phyloP scores from a whole-genome alignment of 1,140 invertebrate genomes.

The Diachasmimorpha longicaudata region DNA sequence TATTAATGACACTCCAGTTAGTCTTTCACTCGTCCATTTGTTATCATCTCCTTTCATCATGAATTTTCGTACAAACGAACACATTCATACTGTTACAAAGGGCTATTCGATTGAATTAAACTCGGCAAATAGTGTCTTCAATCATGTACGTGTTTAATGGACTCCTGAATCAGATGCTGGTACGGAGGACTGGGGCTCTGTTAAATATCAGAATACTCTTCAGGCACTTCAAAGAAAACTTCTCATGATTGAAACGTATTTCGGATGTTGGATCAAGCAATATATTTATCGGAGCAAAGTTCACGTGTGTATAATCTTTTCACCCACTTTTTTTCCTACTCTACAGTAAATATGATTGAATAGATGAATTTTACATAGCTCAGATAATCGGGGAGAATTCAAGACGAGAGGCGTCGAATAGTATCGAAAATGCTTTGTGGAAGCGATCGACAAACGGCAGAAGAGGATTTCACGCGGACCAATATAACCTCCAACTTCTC shows the following conservation, averaged over 20 bases:
- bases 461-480: constrained; percentile 16
- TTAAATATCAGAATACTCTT: constrained; percentile 12
- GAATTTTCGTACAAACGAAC: background rate
- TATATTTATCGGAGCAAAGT: background rate
- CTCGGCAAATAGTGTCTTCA: background rate
- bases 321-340: background rate
- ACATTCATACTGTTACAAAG: background rate
- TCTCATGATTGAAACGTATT: background rate
- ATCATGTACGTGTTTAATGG: background rate
- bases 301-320: background rate
- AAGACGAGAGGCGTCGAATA: constrained; percentile 17
- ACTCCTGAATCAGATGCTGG: background rate
- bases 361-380: background rate
- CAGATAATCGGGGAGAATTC: background rate
- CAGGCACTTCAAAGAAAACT: background rate
- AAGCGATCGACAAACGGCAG: constrained; percentile 9
- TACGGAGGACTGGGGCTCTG: constrained; percentile 2
- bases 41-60: background rate
- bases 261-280: background rate
- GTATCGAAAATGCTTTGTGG: constrained; percentile 27
- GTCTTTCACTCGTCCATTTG: background rate
- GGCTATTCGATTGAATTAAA: background rate
- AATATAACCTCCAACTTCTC: background rate
- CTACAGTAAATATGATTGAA: background rate
- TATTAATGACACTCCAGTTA: constrained; percentile 1